These are phyloP conservation scores for Galerucella nymphaeae DNA, from an alignment of 2,888 invertebrate genomes.

Conservation along the genomic window DNA sequence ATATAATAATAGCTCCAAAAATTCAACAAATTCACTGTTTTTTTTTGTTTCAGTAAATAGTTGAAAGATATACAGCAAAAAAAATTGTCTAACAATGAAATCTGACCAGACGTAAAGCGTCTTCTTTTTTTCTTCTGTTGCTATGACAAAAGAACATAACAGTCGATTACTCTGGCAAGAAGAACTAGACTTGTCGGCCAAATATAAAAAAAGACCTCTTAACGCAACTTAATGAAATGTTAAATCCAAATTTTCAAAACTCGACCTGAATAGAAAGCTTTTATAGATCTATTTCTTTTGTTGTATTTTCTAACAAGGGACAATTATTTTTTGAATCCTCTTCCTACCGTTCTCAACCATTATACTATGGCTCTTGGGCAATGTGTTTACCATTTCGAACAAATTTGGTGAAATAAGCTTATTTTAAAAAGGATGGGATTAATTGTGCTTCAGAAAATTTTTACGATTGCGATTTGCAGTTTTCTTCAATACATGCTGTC, in stretches of 20 bases:
- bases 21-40: not conserved
- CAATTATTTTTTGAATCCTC: conserved; percentile 41
- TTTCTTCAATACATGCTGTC: not conserved
- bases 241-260: conserved; percentile 58
- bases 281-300: conserved; percentile 41
- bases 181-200: conserved; percentile 47
- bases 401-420: conserved; percentile 49
- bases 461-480: conserved; percentile 26
- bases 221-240: conserved; percentile 58
- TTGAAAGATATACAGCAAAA: not conserved
- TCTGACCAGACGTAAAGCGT: conserved; percentile 39
- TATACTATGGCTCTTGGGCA: conserved; percentile 39
- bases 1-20: too few relatives aligned
- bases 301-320: conserved; percentile 41
- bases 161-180: conserved; percentile 45
- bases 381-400: conserved; percentile 40
- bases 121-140: conserved; percentile 32
- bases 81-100: conserved; percentile 20
- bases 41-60: not conserved
- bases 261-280: conserved; percentile 41
- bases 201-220: conserved; percentile 49
- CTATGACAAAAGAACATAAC: conserved; percentile 40
- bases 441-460: conserved; percentile 37
- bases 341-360: conserved; percentile 38
- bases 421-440: conserved; percentile 41